phyloP scores from a whole-genome alignment of 2,797 vertebrate species.

The Arrhamphus sclerolepis region DNA sequence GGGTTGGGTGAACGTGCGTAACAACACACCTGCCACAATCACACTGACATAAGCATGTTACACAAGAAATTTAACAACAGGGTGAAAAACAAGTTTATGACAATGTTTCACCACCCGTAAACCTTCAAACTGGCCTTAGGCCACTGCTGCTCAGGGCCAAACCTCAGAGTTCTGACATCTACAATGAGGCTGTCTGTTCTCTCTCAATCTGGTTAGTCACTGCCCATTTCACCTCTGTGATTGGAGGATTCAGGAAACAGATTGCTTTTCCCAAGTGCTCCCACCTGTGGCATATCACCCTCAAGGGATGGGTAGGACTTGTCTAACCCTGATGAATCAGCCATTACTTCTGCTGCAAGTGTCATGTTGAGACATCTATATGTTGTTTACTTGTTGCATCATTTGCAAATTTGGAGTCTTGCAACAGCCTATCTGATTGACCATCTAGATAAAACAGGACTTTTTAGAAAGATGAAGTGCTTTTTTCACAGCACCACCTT shows the following conservation, averaged over 20 bases:
- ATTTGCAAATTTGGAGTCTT: constrained; percentile 41
- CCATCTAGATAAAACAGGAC: constrained; percentile 13
- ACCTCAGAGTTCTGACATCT: constrained; percentile 61
- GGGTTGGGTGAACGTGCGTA: constrained; percentile 70
- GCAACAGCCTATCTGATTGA: constrained; percentile 27
- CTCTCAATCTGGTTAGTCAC: constrained; percentile 61
- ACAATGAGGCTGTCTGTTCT: constrained; percentile 46
- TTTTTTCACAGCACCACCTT: too few relatives aligned
- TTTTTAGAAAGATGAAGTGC: constrained; percentile 17
- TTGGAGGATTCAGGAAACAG: constrained; percentile 54
- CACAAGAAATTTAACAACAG: constrained; percentile 46
- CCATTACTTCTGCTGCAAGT: constrained; percentile 22
- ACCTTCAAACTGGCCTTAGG: constrained; percentile 46
- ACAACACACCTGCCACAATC: constrained; percentile 66
- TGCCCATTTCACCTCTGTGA: constrained; percentile 25
- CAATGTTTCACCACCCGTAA: constrained; percentile 66
- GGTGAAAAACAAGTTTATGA: constrained; percentile 79
- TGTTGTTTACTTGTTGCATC: constrained; percentile 58
- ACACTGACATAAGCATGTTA: constrained; percentile 25
- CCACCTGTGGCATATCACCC: constrained; percentile 66
- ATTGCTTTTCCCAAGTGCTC: constrained; percentile 53
- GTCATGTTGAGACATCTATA: constrained; percentile 61
- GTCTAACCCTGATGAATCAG: constrained; percentile 63
- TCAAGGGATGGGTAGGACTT: constrained; percentile 37
- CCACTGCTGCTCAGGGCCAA: constrained; percentile 63